Evolutionary conservation across 2,113 vertebrate species (phyloP), one percentile per base, ranked within the genome.

Genomic region (Lichenostomus cassidix): DNA sequence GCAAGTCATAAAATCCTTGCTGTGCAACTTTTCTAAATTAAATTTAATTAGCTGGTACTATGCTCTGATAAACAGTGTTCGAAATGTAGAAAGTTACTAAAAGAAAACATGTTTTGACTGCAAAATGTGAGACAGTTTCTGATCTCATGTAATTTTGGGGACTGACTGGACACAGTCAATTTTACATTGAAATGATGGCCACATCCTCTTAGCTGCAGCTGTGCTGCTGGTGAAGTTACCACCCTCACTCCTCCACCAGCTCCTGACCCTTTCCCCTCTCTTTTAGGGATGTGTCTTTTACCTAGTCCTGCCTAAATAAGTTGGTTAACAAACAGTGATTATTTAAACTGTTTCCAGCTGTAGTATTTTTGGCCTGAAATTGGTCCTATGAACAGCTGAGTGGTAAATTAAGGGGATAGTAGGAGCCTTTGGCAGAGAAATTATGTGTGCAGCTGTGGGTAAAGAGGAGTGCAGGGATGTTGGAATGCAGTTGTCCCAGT

Each of bases 91-190:
- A 56, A 77, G 50, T 89, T 35, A 37, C 52, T 63, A 29, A 65
- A 81, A 76, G 91, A 94, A 91, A 94, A 89, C 87, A 89, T 92
- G 87, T 94, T 95, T 95, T 95, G 92, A 83, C 81, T 90, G 69
- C 75, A 82, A 88, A 91, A 73, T 80, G 14, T 35, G 73, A 96
- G 85, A 58, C 73, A 81, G 44, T 83, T 94, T 69, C 85, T 97
- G 88, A 96, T 71, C 88, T 96, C 87, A 94, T 94, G 65, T 70
- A 25, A 68, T 25, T 94, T 73, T 75, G 58, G 42, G 64, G 93
- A 59, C 71, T 56, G 79, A 39, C 17, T 81, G 83, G 50, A 27
- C 60, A 90, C 60, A 58, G 73, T 80, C 91, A 65, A 77, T 62
- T 87, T 95, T 42, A 62, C 21, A 16, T 29, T 86, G 55, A 50